A percentile compares a stretch with the other conserved stretches of the same genome.
Evolutionary conservation across 1,140 invertebrate genomes (phyloP).

Genomic region (Atta colombica): DNA sequence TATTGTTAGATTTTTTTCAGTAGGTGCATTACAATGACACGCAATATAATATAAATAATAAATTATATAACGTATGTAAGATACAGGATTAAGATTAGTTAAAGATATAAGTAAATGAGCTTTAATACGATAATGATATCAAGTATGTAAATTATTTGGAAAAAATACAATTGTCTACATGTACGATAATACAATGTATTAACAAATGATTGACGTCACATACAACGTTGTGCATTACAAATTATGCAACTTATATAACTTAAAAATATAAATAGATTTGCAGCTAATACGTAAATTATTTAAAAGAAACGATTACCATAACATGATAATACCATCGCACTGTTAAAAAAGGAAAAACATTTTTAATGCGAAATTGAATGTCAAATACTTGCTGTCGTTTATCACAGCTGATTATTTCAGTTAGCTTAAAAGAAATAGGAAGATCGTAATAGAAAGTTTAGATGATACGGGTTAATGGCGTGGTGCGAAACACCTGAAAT

Average conservation of each 20-base stretch:
- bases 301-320: not conserved
- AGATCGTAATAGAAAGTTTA: conserved; percentile 15
- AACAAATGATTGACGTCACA: not conserved
- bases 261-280: not conserved
- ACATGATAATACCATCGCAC: not conserved
- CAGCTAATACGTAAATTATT: not conserved
- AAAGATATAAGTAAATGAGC: too few species aligned
- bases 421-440: not conserved
- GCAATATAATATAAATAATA: too few species aligned
- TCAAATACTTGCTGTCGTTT: not conserved
- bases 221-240: not conserved
- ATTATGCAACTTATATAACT: not conserved
- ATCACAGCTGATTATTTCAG: not conserved
- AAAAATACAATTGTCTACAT: not conserved
- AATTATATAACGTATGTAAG: too few species aligned
- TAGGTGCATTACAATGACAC: too few species aligned
- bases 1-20: too few species aligned
- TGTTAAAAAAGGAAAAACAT: not conserved
- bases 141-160: too few species aligned
- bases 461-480: conserved; percentile 36
- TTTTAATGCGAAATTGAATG: conserved; percentile 3
- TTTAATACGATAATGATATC: too few species aligned
- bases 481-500: conserved; percentile 42
- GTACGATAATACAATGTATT: not conserved
- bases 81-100: too few species aligned